Conservation (phyloP, 2,888 invertebrate genomes). For the Brachyptera risi region DNA sequence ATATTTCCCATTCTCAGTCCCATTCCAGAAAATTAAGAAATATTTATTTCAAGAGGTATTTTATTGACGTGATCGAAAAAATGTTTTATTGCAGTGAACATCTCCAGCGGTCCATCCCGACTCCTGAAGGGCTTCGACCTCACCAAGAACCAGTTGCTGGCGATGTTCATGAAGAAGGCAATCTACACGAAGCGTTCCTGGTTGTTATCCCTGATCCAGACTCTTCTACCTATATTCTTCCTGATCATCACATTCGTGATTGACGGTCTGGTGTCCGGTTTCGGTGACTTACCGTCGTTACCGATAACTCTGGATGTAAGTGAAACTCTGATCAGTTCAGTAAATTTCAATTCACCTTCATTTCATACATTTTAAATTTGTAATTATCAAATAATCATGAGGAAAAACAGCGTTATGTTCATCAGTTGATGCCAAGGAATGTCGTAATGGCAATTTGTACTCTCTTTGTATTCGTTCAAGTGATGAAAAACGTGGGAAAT, state of each 20-base stretch:
- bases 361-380: too few species aligned
- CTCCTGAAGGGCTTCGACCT: conserved; percentile 41
- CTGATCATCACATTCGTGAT: conserved; percentile 59
- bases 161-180: conserved; percentile 63
- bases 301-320: conserved; percentile 49
- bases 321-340: too few species aligned
- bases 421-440: too few species aligned
- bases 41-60: too few species aligned
- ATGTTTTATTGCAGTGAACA: background rate
- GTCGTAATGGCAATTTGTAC: background rate
- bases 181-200: conserved; percentile 63
- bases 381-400: too few species aligned
- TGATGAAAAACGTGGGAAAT: too few species aligned
- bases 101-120: background rate
- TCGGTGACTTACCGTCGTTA: conserved; percentile 52
- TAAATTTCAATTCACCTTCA: too few species aligned
- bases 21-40: too few species aligned
- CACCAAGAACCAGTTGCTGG: conserved; percentile 56
- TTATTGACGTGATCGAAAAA: too few species aligned
- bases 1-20: too few species aligned
- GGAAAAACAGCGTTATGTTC: too few species aligned
- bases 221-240: conserved; percentile 64
- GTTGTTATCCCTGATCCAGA: conserved; percentile 59
- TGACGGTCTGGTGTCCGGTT: conserved; percentile 48
- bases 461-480: too few species aligned